A percentile compares a stretch with the other conserved stretches of the same genome.
These are phyloP conservation scores for Drosophila ficusphila DNA, from an alignment of 1,140 invertebrate genomes.

Conservation along the genomic window DNA sequence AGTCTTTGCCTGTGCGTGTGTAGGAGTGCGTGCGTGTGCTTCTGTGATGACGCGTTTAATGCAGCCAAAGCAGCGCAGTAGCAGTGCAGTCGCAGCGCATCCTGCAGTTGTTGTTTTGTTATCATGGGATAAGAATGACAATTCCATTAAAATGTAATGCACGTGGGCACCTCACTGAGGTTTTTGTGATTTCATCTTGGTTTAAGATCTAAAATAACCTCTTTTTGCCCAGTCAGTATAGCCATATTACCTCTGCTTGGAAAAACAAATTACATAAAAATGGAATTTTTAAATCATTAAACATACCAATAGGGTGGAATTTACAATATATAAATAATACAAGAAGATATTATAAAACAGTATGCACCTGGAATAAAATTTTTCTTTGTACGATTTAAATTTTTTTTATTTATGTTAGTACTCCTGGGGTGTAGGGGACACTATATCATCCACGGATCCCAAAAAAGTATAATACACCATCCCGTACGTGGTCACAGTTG, in stretches of 20 bases:
- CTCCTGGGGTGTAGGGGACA: no score
- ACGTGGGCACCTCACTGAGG: not conserved
- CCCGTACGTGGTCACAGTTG: constrained; percentile 21
- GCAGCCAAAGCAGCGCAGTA: constrained; percentile 44
- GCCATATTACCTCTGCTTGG: no score
- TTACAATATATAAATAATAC: no score
- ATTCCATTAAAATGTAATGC: not conserved
- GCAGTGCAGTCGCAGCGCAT: constrained; percentile 7
- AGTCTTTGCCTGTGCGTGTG: constrained; percentile 22
- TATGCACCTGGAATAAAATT: no score
- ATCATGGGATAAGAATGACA: constrained; percentile 17
- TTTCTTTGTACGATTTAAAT: no score
- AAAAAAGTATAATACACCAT: constrained; percentile 8
- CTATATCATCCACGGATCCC: not conserved
- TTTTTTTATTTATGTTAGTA: no score
- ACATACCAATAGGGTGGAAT: no score
- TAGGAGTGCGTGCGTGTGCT: constrained; percentile 3
- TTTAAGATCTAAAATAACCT: no score
- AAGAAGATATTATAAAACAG: no score
- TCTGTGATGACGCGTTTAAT: constrained; percentile 69
- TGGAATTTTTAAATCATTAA: no score
- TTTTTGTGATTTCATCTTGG: not conserved
- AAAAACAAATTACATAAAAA: no score
- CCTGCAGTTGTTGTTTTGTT: constrained; percentile 37
- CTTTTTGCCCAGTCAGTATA: no score